phyloP scores from a whole-genome alignment of 2,113 vertebrate genomes.

The Apteryx owenii region DNA sequence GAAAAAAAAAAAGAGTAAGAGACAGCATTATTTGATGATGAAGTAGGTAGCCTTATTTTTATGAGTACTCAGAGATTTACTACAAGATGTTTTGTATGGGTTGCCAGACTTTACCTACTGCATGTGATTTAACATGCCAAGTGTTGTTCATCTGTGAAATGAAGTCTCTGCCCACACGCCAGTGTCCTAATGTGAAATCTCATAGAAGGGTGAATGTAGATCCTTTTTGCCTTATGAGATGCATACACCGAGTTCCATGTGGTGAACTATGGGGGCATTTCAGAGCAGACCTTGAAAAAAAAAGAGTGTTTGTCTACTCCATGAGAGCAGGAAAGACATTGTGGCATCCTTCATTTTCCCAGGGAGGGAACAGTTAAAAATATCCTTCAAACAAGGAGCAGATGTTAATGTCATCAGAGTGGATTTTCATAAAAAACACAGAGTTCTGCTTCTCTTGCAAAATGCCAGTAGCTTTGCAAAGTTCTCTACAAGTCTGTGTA shows the following conservation, averaged over 20 bases:
- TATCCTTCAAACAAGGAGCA: conserved; percentile 67
- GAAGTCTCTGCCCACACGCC: neutral
- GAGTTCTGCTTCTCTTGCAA: conserved; percentile 40
- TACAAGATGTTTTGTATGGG: neutral
- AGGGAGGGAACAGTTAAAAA: conserved; percentile 67
- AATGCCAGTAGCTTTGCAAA: conserved; percentile 48
- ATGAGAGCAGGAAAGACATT: conserved; percentile 17
- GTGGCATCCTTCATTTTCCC: conserved; percentile 34
- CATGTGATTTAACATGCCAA: neutral
- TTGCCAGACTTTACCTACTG: neutral
- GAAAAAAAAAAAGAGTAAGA: neutral
- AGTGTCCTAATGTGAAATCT: neutral
- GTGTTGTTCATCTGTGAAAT: neutral
- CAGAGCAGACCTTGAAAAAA: conserved; percentile 24
- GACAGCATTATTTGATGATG: neutral
- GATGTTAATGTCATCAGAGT: conserved; percentile 65
- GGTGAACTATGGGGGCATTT: neutral
- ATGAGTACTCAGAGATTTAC: neutral
- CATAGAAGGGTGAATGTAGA: neutral
- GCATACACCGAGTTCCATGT: neutral
- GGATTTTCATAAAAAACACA: conserved; percentile 51
- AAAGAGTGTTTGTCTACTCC: neutral
- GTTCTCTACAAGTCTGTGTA: neutral
- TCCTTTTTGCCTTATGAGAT: neutral
- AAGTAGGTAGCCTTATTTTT: neutral